A percentile compares a stretch with the other conserved stretches of the same genome.
These are phyloP conservation scores for Rhorus exstirpatorius DNA, from an alignment of 2,888 invertebrate species.

Conservation along the genomic window DNA sequence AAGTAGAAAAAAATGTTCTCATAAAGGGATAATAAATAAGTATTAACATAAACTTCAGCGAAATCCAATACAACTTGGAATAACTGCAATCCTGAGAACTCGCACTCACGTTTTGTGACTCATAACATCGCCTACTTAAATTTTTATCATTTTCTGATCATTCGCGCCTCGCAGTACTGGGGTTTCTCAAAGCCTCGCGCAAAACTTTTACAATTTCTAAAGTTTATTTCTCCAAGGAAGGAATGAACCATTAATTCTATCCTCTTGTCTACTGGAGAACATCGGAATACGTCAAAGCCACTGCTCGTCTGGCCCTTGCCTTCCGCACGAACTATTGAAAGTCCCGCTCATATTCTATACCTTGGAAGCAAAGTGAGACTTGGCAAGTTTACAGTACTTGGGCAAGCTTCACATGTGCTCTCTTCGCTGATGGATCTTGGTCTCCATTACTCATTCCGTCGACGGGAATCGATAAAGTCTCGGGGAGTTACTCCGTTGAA, in stretches of 20 bases:
- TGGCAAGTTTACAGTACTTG: slow-evolving; percentile 17
- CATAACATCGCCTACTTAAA: not conserved
- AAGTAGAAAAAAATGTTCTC: not conserved
- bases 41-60: not conserved
- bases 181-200: not conserved
- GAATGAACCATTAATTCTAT: slow-evolving; percentile 13
- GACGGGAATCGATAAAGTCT: slow-evolving; percentile 66
- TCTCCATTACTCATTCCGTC: slow-evolving; percentile 83
- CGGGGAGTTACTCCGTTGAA: slow-evolving; percentile 70
- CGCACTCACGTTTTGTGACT: not conserved
- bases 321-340: slow-evolving; percentile 25
- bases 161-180: not conserved
- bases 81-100: not conserved
- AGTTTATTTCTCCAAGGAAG: not conserved
- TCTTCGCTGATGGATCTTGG: slow-evolving; percentile 60
- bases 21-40: not conserved
- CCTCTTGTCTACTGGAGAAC: not conserved
- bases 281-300: slow-evolving; percentile 17
- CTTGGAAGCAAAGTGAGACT: slow-evolving; percentile 33
- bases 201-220: not conserved
- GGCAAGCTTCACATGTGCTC: slow-evolving; percentile 51
- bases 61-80: not conserved
- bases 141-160: not conserved
- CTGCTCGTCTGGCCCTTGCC: not conserved
- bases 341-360: slow-evolving; percentile 32